Conservation (phyloP, 2,888 invertebrate genomes). For the Julus scanicus region DNA sequence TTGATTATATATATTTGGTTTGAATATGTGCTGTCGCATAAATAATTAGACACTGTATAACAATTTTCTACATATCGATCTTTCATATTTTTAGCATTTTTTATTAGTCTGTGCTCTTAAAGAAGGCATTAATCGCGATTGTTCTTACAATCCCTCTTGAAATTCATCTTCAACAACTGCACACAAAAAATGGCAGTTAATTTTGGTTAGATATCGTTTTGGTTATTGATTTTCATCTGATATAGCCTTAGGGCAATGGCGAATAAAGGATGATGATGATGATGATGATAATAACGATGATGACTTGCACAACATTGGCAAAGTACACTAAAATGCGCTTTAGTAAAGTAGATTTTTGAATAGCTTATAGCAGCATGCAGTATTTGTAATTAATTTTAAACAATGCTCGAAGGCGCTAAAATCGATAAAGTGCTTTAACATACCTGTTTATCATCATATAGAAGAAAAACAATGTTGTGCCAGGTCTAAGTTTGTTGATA, state of each 20-base stretch:
- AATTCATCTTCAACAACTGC: not conserved
- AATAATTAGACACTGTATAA: no score
- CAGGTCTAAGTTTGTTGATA: no score
- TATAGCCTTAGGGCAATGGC: not conserved
- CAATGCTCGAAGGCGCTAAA: no score
- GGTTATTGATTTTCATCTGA: not conserved
- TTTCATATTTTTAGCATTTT: not conserved
- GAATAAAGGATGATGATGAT: not conserved
- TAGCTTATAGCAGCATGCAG: no score
- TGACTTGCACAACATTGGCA: not conserved
- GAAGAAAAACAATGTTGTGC: no score
- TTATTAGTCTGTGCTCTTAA: no score
- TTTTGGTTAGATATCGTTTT: not conserved
- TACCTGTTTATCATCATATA: no score
- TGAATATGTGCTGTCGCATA: no score
- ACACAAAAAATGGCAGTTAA: not conserved
- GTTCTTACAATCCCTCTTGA: not conserved
- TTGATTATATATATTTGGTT: no score
- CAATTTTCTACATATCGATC: not conserved
- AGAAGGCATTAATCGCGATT: no score
- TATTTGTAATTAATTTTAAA: no score
- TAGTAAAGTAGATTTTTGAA: not conserved
- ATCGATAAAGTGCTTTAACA: no score
- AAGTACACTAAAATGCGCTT: conserved; percentile 9
- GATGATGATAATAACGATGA: not conserved